Percentiles rank a stretch among this genome's conserved stretches.
Conservation (phyloP, 2,113 vertebrate species). For the Silurus glanis region DNA sequence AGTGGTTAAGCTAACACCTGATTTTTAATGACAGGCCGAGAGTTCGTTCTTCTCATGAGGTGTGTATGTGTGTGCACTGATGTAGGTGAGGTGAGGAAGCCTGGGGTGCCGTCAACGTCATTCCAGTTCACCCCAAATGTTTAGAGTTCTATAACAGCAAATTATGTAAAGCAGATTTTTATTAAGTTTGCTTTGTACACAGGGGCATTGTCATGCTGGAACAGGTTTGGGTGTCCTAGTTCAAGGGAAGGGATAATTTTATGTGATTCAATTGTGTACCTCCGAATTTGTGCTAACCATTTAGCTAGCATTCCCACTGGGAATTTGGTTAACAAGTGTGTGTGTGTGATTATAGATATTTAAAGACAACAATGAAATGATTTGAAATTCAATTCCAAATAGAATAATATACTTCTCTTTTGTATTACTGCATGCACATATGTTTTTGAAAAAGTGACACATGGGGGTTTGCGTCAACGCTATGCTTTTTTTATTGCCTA, state of each 20-base stretch:
- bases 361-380: neutral
- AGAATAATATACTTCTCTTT: neutral
- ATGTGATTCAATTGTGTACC: too few relatives aligned
- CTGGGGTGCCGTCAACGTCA: too few relatives aligned
- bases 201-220: too few relatives aligned
- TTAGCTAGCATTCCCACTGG: neutral
- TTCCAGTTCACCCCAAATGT: too few relatives aligned
- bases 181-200: too few relatives aligned
- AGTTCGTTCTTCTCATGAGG: neutral
- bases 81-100: neutral
- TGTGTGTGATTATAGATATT: too few relatives aligned
- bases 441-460: neutral
- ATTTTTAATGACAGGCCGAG: constrained; percentile 19
- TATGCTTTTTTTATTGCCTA: too few relatives aligned
- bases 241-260: too few relatives aligned
- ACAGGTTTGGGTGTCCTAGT: too few relatives aligned
- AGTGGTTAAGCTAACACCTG: constrained; percentile 24
- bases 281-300: neutral
- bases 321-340: too few relatives aligned
- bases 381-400: neutral
- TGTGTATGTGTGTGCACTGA: neutral
- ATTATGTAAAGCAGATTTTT: too few relatives aligned
- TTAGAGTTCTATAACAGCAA: too few relatives aligned
- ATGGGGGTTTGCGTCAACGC: neutral
- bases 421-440: neutral